These are phyloP conservation scores for Athene noctua DNA, from an alignment of 2,113 vertebrate genomes.

Conservation along the genomic window DNA sequence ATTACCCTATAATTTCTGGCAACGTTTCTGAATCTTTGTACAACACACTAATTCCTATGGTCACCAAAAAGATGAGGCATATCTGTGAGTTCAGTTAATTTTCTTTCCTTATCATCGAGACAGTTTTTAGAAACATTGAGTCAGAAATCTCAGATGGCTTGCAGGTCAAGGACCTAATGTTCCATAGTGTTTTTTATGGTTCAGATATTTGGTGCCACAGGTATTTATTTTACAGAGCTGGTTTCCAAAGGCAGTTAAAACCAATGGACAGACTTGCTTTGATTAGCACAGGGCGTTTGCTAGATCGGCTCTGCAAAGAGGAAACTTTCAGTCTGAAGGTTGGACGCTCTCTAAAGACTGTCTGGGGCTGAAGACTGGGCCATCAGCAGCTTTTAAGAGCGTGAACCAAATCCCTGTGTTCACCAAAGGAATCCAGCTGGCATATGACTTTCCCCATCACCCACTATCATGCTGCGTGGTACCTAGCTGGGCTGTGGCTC, in stretches of 20 bases:
- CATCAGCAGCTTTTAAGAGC: neutral
- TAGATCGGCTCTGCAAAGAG: neutral
- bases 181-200: neutral
- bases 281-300: rapidly evolving
- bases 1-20: neutral
- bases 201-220: neutral
- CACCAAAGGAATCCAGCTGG: neutral
- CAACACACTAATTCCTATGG: neutral
- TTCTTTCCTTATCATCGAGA: neutral
- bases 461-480: neutral
- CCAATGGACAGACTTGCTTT: neutral
- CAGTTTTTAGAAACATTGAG: neutral
- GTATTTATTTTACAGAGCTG: neutral
- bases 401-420: neutral
- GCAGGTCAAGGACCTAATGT: neutral
- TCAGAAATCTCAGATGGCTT: neutral
- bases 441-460: neutral
- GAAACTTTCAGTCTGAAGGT: neutral
- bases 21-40: neutral
- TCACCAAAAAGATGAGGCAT: neutral
- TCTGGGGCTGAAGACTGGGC: neutral
- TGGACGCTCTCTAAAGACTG: neutral
- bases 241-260: neutral
- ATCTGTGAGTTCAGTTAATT: neutral
- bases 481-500: neutral